Percentiles rank a stretch among this genome's conserved stretches.
phyloP scores from a whole-genome alignment of 2,888 invertebrate species.

The Onthophagus sagittarius region DNA sequence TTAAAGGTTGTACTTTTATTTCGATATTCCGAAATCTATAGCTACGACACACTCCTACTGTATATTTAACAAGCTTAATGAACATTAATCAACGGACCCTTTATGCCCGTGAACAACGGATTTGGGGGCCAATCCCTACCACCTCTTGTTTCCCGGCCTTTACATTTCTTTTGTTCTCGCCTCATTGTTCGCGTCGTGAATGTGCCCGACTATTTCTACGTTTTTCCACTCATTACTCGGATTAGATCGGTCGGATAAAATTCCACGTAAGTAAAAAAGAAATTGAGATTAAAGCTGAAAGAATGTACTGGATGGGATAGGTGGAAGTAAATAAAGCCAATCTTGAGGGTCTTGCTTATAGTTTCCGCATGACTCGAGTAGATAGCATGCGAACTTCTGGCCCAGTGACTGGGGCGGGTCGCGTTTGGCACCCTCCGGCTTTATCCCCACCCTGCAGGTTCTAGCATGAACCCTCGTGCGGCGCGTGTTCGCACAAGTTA shows the following conservation, averaged over 20 bases:
- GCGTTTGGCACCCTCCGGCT: neutral
- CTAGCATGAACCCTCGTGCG: neutral
- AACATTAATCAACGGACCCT: slow-evolving; percentile 29
- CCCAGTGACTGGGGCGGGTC: neutral
- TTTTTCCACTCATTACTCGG: neutral
- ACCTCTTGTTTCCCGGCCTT: slow-evolving; percentile 23
- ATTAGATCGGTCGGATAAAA: neutral
- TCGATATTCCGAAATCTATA: neutral
- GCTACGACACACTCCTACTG: slow-evolving; percentile 7
- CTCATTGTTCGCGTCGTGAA: slow-evolving; percentile 36
- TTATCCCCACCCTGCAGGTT: neutral
- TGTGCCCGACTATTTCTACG: slow-evolving; percentile 27
- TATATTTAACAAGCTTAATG: slow-evolving; percentile 25
- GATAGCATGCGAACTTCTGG: slow-evolving; percentile 1
- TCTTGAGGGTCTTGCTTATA: neutral
- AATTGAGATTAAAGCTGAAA: neutral
- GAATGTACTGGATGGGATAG: neutral
- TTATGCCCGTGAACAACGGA: slow-evolving; percentile 22
- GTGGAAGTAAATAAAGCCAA: neutral
- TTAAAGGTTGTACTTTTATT: neutral
- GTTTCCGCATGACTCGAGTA: slow-evolving; percentile 4
- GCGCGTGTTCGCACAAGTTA: slow-evolving; percentile 3
- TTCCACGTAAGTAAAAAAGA: neutral
- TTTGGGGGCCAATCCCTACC: slow-evolving; percentile 1
- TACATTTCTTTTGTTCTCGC: slow-evolving; percentile 35